Conservation (phyloP, 1,140 invertebrate genomes). For the Heliconius hermathena region DNA sequence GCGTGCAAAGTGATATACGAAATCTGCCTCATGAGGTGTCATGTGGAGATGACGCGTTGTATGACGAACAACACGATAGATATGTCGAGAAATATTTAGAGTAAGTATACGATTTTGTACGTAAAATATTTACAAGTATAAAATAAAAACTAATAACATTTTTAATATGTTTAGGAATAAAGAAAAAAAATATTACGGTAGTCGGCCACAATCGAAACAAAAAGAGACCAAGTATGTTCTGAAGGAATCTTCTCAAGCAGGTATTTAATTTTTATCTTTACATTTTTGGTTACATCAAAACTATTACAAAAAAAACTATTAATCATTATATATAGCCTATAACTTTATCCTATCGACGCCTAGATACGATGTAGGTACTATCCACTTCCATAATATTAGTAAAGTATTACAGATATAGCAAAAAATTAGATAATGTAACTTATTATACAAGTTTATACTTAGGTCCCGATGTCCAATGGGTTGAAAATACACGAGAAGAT, state of each 20-base stretch:
- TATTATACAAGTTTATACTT: not conserved
- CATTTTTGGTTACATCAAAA: no score
- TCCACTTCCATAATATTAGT: not conserved
- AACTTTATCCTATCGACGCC: no score
- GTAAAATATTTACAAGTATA: not conserved
- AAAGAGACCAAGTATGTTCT: not conserved
- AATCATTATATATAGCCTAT: no score
- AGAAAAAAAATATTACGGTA: not conserved
- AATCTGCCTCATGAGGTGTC: slow-evolving; percentile 41
- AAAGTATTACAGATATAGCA: no score
- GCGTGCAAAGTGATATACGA: slow-evolving; percentile 32
- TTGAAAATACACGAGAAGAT: slow-evolving; percentile 10
- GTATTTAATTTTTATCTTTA: not conserved
- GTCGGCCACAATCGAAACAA: slow-evolving; percentile 7
- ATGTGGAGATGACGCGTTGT: slow-evolving; percentile 45
- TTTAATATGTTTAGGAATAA: not conserved
- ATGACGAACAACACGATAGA: slow-evolving; percentile 31
- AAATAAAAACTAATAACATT: not conserved
- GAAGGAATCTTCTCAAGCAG: not conserved
- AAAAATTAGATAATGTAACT: not conserved
- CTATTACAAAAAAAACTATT: no score
- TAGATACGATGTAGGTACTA: no score
- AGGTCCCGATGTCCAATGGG: not conserved
- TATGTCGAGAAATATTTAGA: not conserved
- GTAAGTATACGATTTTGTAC: not conserved